Evolutionary conservation across 2,113 vertebrate species (phyloP).

Genomic region (Rhynchomys soricoides): DNA sequence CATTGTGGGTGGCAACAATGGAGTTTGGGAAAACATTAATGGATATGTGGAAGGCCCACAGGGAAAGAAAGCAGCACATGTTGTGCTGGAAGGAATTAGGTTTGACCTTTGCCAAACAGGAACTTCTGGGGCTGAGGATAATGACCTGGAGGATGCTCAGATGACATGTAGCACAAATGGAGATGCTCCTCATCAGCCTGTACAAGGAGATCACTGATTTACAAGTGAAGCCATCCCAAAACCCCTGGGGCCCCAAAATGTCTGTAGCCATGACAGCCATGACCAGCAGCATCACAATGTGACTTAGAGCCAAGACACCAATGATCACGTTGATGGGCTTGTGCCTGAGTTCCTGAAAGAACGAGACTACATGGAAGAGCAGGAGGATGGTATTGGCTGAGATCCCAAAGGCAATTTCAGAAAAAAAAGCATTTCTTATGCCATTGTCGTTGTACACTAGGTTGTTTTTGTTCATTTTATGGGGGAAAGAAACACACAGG

Average conservation of each 20-base stretch:
- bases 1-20: background rate
- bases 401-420: background rate
- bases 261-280: background rate
- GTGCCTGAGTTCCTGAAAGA: background rate
- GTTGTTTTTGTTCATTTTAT: background rate
- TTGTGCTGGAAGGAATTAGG: background rate
- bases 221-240: background rate
- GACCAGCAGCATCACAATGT: background rate
- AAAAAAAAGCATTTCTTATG: background rate
- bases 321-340: background rate
- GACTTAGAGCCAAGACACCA: background rate
- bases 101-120: conserved; percentile 14
- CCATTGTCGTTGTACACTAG: background rate
- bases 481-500: background rate
- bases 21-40: background rate
- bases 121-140: background rate
- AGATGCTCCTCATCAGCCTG: background rate
- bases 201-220: background rate
- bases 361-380: fast-evolving
- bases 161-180: background rate
- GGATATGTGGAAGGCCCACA: background rate
- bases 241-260: background rate
- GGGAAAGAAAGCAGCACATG: background rate
- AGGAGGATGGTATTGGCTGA: background rate
- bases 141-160: conserved; percentile 4